Percentiles rank a stretch among this genome's conserved stretches.
These are phyloP conservation scores for Criorhina ranunculi DNA, from an alignment of 2,888 invertebrate species.

Conservation along the genomic window DNA sequence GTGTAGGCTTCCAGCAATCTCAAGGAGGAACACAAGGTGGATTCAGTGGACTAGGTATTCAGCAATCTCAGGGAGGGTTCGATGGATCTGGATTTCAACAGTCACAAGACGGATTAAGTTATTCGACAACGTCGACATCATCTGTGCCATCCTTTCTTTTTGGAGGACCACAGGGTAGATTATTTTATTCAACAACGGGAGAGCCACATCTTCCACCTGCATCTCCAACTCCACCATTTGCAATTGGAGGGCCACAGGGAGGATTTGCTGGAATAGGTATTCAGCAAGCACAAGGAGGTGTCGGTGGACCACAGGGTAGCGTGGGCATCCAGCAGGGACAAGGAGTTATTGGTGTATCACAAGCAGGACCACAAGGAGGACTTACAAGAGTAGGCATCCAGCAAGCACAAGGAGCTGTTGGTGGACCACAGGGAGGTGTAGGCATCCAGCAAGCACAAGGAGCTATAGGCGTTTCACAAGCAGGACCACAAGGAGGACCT, in stretches of 20 bases:
- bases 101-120: neutral
- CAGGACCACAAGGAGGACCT: neutral
- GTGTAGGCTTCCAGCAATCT: slow-evolving; percentile 31
- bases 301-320: slow-evolving; percentile 76
- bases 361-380: neutral
- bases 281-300: slow-evolving; percentile 36
- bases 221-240: too few relatives aligned
- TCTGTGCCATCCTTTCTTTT: too few relatives aligned
- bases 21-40: neutral
- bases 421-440: slow-evolving; percentile 36
- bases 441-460: neutral
- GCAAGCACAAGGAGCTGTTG: slow-evolving; percentile 35
- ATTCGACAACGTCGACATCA: too few relatives aligned
- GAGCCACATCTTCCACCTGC: too few relatives aligned
- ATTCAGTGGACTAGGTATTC: neutral
- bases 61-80: slow-evolving; percentile 19
- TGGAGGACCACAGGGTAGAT: neutral
- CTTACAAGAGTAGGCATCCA: neutral
- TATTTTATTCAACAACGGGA: too few relatives aligned
- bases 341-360: too few relatives aligned
- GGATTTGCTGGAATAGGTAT: slow-evolving; percentile 8
- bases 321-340: too few relatives aligned
- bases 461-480: too few relatives aligned
- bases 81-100: slow-evolving; percentile 27
- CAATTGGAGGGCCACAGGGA: too few relatives aligned